Evolutionary conservation across 2,113 vertebrate genomes (phyloP).

Genomic region (Ailuropoda melanoleuca): DNA sequence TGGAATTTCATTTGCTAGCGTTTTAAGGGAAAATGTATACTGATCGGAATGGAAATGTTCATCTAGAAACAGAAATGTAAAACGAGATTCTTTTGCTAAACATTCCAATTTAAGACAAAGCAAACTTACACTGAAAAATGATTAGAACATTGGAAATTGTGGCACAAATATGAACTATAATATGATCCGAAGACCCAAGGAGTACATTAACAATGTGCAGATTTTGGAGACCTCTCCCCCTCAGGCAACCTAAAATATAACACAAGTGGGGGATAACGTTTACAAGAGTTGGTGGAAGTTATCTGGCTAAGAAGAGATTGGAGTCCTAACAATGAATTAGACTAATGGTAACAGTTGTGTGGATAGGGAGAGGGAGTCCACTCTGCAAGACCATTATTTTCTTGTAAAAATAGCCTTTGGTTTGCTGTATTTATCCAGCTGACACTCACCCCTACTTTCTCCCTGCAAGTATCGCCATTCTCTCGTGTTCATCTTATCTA

Average conservation of each 20-base stretch:
- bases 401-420: not conserved
- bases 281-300: not conserved
- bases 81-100: not conserved
- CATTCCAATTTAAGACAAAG: not conserved
- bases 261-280: not conserved
- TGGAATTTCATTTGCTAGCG: not conserved
- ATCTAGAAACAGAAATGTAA: not conserved
- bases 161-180: not conserved
- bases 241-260: not conserved
- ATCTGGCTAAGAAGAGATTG: not conserved
- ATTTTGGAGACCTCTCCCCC: not conserved
- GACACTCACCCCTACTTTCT: accelerated
- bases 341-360: not conserved
- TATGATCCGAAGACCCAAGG: not conserved
- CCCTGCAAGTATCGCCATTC: not conserved
- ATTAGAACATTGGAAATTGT: not conserved
- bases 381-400: not conserved
- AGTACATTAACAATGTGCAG: not conserved
- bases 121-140: not conserved
- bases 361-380: accelerated
- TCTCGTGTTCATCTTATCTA: not conserved
- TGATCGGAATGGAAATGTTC: not conserved
- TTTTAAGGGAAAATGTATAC: not conserved
- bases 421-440: not conserved
- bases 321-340: not conserved